Conservation (phyloP, 1,140 invertebrate genomes). For the Tetramorium simillimum region DNA sequence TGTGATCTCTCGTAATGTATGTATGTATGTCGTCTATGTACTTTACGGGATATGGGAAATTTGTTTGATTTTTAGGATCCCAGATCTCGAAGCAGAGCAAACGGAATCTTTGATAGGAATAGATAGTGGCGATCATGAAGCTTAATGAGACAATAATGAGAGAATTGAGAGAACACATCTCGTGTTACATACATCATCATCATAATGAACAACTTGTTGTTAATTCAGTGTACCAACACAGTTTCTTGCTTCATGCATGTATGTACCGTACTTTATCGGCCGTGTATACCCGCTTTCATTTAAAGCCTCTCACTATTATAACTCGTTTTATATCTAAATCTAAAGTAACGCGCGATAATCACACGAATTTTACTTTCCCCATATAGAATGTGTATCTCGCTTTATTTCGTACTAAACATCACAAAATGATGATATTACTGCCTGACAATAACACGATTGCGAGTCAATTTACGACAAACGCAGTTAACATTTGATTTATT, state of each 20-base stretch:
- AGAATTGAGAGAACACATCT: constrained; percentile 48
- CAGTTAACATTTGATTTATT: constrained; percentile 29
- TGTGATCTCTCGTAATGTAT: neutral
- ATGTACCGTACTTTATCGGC: neutral
- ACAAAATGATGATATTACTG: constrained; percentile 59
- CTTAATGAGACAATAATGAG: constrained; percentile 84
- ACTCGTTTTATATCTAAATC: neutral
- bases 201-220: constrained; percentile 57
- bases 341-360: neutral
- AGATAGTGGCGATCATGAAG: constrained; percentile 86
- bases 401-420: constrained; percentile 44
- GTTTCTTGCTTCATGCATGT: constrained; percentile 21
- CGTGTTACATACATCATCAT: constrained; percentile 63
- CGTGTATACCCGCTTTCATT: neutral
- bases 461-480: constrained; percentile 40
- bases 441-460: constrained; percentile 69
- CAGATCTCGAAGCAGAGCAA: constrained; percentile 89
- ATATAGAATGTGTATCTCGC: neutral
- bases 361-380: neutral
- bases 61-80: constrained; percentile 85
- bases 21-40: neutral
- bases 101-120: constrained; percentile 91
- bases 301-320: neutral
- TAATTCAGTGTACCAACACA: constrained; percentile 21
- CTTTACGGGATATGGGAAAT: neutral